A percentile compares a stretch with the other conserved stretches of the same genome.
Evolutionary conservation across 2,113 vertebrate species (phyloP).

Genomic region (Pomatorhinus ruficollis): DNA sequence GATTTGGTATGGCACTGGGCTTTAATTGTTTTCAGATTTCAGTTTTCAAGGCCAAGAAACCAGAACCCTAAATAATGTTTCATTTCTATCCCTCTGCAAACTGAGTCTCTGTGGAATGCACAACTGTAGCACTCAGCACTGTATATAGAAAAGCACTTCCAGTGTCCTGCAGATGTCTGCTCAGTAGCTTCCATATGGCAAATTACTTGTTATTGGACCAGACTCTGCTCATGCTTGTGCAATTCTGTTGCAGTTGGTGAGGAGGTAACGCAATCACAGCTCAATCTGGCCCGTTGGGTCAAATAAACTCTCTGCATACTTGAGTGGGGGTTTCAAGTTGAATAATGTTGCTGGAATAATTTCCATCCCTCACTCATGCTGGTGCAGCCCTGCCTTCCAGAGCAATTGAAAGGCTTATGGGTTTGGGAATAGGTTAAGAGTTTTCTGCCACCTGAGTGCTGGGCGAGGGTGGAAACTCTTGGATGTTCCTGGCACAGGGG

Average conservation of each 20-base stretch:
- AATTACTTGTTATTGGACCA: conserved; percentile 67
- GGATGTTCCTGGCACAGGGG: background rate
- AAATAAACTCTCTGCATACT: conserved; percentile 45
- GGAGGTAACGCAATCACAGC: conserved; percentile 25
- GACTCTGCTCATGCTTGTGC: conserved; percentile 50
- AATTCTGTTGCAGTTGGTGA: conserved; percentile 60
- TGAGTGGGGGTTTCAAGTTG: conserved; percentile 16
- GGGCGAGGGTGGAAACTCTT: background rate
- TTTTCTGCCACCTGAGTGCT: background rate
- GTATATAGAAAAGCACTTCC: conserved; percentile 57
- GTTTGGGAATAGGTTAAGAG: background rate
- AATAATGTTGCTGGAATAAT: conserved; percentile 30
- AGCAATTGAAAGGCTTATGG: background rate
- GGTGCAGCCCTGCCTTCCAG: background rate
- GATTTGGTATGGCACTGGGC: conserved; percentile 72
- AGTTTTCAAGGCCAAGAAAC: conserved; percentile 65
- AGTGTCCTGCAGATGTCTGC: conserved; percentile 72
- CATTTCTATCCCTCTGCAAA: conserved; percentile 47
- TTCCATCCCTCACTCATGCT: background rate
- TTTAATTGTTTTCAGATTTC: conserved; percentile 75
- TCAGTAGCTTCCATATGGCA: conserved; percentile 71
- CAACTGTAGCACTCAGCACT: conserved; percentile 47
- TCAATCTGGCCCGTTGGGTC: conserved; percentile 39
- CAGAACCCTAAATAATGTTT: conserved; percentile 61
- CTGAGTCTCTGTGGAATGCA: conserved; percentile 45